Conservation (phyloP, 2,888 invertebrate species). For the Lymantria dispar region DNA sequence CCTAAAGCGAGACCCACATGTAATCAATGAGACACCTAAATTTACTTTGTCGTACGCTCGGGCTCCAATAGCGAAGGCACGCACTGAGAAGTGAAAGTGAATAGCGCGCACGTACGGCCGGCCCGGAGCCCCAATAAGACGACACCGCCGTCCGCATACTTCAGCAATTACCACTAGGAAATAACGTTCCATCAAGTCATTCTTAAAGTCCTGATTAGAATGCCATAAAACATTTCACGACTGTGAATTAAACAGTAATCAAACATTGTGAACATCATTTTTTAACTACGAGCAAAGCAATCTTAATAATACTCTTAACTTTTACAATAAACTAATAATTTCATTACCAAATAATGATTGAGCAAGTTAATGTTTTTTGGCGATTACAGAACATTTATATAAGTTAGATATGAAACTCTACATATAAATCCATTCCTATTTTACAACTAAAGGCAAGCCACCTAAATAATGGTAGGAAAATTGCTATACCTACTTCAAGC, state of each 20-base stretch:
- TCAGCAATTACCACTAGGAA: constrained; percentile 79
- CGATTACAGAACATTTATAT: too few relatives aligned
- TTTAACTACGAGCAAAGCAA: neutral
- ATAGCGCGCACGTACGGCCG: constrained; percentile 73
- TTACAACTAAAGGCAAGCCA: too few relatives aligned
- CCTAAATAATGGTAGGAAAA: too few relatives aligned
- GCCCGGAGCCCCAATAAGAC: constrained; percentile 77
- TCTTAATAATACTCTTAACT: neutral
- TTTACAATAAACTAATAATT: constrained; percentile 11
- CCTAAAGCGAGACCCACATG: constrained; percentile 37
- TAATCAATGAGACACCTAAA: constrained; percentile 46
- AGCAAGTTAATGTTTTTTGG: constrained; percentile 1
- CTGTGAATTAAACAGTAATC: neutral
- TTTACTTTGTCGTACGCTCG: constrained; percentile 42
- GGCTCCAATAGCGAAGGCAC: constrained; percentile 60
- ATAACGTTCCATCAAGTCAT: constrained; percentile 60
- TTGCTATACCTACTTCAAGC: too few relatives aligned
- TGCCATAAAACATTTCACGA: constrained; percentile 1
- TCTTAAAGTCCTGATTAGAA: constrained; percentile 43
- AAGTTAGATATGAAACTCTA: too few relatives aligned
- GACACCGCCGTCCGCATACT: constrained; percentile 79
- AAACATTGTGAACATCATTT: too few relatives aligned
- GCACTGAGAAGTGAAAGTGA: constrained; percentile 78
- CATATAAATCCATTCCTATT: too few relatives aligned
- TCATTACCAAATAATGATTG: neutral